phyloP scores from a whole-genome alignment of 2,888 invertebrate species.

The Acanthosepion esculentum region DNA sequence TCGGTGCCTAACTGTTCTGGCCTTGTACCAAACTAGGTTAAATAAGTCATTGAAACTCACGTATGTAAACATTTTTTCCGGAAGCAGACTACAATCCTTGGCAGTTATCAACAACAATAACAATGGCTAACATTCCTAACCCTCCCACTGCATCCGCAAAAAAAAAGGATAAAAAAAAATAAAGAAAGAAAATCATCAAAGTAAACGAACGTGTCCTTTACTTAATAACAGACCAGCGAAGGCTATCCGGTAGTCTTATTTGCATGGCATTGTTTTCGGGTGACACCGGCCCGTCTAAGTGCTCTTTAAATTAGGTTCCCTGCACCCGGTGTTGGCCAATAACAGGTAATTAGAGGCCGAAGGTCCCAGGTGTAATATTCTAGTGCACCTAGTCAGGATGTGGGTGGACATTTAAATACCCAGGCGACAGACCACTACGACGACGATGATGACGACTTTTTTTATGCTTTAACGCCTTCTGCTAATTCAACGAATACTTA shows the following conservation, averaged over 20 bases:
- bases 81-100: background rate
- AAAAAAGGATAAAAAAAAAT: background rate
- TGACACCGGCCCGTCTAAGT: conserved; percentile 22
- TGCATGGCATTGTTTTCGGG: background rate
- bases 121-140: too few species aligned
- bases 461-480: background rate
- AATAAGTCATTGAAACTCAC: background rate
- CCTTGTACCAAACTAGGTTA: background rate
- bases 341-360: conserved; percentile 9
- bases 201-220: background rate
- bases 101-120: too few species aligned
- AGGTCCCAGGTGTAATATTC: background rate
- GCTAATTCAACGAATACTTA: background rate
- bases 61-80: background rate
- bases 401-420: conserved; percentile 22
- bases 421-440: background rate
- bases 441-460: too few species aligned
- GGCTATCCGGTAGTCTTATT: conserved; percentile 22
- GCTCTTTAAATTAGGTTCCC: background rate
- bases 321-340: conserved; percentile 4
- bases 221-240: background rate
- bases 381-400: conserved; percentile 10
- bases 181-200: background rate
- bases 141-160: background rate
- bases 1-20: too few species aligned